A percentile compares a stretch with the other conserved stretches of the same genome.
These are phyloP conservation scores for Rotaria macrura DNA, from an alignment of 2,888 invertebrate genomes.

Conservation along the genomic window DNA sequence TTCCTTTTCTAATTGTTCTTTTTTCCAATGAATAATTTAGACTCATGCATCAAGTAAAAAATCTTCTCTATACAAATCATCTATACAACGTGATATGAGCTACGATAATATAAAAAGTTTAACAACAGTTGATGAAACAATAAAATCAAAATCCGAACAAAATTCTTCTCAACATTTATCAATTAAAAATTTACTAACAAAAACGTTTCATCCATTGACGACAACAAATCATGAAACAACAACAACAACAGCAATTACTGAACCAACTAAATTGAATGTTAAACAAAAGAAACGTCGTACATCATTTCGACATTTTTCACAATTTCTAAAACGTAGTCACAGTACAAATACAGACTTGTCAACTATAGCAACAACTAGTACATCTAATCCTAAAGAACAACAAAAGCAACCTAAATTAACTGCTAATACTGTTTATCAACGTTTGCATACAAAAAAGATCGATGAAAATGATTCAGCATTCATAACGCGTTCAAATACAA, in stretches of 20 bases:
- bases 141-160: background rate
- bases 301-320: background rate
- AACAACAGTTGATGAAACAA: background rate
- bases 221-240: background rate
- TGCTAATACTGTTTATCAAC: background rate
- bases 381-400: background rate
- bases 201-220: background rate
- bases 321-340: constrained; percentile 10
- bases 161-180: background rate
- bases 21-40: background rate
- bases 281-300: background rate
- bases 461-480: background rate
- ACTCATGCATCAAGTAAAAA: background rate
- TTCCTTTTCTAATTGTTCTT: too few species aligned
- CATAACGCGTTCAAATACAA: constrained; percentile 16
- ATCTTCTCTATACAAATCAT: background rate
- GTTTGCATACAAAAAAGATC: background rate
- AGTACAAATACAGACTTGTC: constrained; percentile 17
- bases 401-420: background rate
- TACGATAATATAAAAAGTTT: constrained; percentile 13
- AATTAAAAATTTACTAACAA: background rate
- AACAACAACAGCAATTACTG: background rate
- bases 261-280: background rate
- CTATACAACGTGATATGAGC: constrained; percentile 14
- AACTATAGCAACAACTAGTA: background rate